Conservation (phyloP, 2,113 vertebrate genomes). For the human region DNA sequence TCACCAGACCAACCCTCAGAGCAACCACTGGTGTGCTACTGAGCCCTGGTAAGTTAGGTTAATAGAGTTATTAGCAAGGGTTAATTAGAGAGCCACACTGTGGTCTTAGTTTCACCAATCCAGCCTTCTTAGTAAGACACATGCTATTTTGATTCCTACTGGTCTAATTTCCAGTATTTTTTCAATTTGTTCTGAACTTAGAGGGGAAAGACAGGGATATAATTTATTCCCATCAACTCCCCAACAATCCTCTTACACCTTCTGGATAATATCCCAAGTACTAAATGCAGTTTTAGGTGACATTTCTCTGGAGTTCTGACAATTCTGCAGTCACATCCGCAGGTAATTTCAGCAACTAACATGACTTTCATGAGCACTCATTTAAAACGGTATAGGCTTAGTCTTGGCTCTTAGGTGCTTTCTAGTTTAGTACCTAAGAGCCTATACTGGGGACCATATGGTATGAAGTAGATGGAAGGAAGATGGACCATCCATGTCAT, state of each 20-base stretch:
- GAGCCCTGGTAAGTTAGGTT: background rate
- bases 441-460: no score
- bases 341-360: no score
- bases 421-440: background rate
- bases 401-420: background rate
- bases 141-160: background rate
- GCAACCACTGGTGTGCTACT: fast-evolving
- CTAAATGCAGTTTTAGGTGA: background rate
- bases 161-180: background rate
- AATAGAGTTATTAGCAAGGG: background rate
- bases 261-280: background rate
- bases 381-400: background rate
- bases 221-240: background rate
- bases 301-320: background rate
- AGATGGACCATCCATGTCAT: background rate
- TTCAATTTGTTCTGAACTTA: background rate
- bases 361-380: no score
- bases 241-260: background rate
- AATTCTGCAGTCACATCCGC: no score
- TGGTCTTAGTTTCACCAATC: background rate
- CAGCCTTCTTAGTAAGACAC: background rate
- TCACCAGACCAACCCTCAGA: background rate
- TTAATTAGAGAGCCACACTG: fast-evolving
- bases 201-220: background rate
- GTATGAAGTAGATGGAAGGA: background rate